A percentile compares a stretch with the other conserved stretches of the same genome.
phyloP scores from a whole-genome alignment of 1,140 invertebrate species.

The Euura lappo region DNA sequence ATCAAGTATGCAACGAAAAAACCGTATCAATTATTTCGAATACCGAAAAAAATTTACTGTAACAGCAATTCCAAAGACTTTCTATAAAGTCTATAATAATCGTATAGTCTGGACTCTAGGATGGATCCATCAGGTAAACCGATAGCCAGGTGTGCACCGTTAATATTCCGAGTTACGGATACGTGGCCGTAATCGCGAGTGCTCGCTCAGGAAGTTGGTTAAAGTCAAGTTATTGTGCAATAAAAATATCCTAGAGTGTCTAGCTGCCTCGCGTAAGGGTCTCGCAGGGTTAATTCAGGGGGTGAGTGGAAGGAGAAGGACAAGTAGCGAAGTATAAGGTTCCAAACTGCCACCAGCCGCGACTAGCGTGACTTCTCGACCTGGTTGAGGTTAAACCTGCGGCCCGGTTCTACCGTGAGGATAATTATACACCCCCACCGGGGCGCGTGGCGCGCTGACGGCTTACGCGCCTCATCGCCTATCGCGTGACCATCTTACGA shows the following conservation, averaged over 20 bases:
- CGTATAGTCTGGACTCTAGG: no score
- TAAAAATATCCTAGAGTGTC: not conserved
- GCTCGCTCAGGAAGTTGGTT: not conserved
- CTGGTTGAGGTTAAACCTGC: constrained; percentile 10
- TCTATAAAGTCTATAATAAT: no score
- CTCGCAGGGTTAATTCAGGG: constrained; percentile 23
- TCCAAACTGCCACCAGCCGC: no score
- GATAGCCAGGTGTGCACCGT: no score
- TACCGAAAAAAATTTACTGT: no score
- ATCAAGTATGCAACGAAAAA: no score
- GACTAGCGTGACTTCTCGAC: constrained; percentile 52
- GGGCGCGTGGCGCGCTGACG: constrained; percentile 51
- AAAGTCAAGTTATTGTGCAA: not conserved
- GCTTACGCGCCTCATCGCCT: constrained; percentile 42
- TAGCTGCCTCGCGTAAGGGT: constrained; percentile 18
- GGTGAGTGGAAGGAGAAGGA: not conserved
- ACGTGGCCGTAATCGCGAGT: no score
- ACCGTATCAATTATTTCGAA: no score
- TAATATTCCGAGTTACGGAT: no score
- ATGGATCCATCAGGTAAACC: no score
- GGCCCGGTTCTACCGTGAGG: constrained; percentile 24
- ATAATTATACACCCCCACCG: constrained; percentile 52
- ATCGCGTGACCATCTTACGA: constrained; percentile 52
- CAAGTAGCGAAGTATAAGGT: no score
- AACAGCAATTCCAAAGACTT: no score